These are phyloP conservation scores for Vombatus ursinus DNA, from an alignment of 2,113 vertebrate genomes.

Conservation along the genomic window DNA sequence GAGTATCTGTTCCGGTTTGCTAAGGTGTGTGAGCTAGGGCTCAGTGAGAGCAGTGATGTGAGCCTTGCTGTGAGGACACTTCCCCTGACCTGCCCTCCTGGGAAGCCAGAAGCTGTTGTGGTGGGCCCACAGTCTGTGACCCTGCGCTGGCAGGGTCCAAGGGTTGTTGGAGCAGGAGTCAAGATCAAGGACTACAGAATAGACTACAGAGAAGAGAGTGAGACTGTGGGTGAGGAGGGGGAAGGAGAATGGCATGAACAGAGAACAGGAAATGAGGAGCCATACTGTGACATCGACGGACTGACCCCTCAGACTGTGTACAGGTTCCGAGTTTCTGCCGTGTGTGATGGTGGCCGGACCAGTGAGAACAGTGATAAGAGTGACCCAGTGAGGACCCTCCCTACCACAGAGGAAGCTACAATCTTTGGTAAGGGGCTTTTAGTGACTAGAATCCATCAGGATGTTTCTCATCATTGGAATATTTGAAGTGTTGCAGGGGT, in stretches of 20 bases:
- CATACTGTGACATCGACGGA: neutral
- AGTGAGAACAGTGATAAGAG: neutral
- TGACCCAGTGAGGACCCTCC: neutral
- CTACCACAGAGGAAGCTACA: neutral
- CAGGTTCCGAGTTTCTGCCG: conserved; percentile 10
- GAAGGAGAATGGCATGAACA: neutral
- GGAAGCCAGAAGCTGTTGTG: neutral
- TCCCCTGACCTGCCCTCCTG: neutral
- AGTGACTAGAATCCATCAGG: neutral
- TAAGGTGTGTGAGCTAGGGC: neutral
- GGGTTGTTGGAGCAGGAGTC: too few species aligned
- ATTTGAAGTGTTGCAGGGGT: neutral
- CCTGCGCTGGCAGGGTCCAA: neutral
- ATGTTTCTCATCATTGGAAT: neutral
- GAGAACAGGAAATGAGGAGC: neutral
- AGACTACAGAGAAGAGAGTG: neutral
- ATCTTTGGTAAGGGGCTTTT: neutral
- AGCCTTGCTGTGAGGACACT: neutral
- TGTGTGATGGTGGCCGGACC: neutral
- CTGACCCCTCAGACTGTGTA: conserved; percentile 6
- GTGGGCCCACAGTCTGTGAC: neutral
- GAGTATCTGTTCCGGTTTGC: conserved; percentile 12
- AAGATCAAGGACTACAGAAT: neutral
- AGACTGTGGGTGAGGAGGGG: neutral
- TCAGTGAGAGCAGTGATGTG: neutral